These are phyloP conservation scores for Apis florea DNA, from an alignment of 1,140 invertebrate species.

Conservation along the genomic window DNA sequence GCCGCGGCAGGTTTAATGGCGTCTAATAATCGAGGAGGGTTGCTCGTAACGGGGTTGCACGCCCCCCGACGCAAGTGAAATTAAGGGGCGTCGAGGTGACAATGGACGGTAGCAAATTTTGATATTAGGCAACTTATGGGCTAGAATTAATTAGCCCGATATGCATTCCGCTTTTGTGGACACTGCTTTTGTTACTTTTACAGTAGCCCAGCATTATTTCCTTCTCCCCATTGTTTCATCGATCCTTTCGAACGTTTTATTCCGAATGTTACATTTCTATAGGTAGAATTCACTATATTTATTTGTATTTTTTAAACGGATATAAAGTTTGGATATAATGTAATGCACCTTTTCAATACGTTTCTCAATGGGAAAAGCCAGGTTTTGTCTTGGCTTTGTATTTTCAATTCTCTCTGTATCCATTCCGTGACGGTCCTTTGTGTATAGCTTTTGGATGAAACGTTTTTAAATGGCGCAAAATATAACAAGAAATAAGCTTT, in stretches of 20 bases:
- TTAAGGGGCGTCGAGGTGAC: constrained; percentile 3
- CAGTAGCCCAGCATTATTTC: not conserved
- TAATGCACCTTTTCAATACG: no score
- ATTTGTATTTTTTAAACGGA: not conserved
- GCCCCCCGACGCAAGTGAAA: not conserved
- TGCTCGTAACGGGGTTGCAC: not conserved
- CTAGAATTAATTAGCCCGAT: not conserved
- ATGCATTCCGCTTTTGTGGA: not conserved
- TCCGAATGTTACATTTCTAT: not conserved
- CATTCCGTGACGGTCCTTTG: not conserved
- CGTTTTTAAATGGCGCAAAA: no score
- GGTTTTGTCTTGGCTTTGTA: not conserved
- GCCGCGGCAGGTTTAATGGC: constrained; percentile 9
- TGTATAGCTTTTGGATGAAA: not conserved
- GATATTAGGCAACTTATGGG: not conserved
- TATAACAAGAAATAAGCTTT: no score
- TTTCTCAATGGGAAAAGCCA: no score
- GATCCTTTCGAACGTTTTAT: not conserved
- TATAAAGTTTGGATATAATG: not conserved
- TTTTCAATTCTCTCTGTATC: not conserved
- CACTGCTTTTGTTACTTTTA: constrained; percentile 8
- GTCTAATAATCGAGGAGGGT: constrained; percentile 28
- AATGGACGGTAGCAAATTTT: constrained; percentile 18
- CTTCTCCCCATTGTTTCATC: not conserved
- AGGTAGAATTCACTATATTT: not conserved